These are phyloP conservation scores for Contarinia nasturtii DNA, from an alignment of 1,140 invertebrate genomes.

Conservation along the genomic window DNA sequence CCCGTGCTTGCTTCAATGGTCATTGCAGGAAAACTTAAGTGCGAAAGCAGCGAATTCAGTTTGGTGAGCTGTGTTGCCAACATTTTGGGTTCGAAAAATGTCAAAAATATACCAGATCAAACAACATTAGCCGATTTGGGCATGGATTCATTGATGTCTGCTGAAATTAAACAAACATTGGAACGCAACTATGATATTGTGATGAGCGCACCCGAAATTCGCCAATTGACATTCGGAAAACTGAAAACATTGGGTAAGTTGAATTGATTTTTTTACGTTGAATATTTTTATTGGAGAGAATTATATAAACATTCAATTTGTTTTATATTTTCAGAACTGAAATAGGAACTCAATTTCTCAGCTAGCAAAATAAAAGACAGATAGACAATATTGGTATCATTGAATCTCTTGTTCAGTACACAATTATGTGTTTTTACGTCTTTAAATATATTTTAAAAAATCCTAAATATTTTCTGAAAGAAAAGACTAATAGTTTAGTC, in stretches of 20 bases:
- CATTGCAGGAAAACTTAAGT: constrained; percentile 50
- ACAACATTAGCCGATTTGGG: constrained; percentile 65
- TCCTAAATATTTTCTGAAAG: no score
- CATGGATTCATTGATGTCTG: constrained; percentile 81
- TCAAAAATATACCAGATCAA: constrained; percentile 43
- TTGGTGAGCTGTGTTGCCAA: constrained; percentile 43
- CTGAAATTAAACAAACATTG: constrained; percentile 71
- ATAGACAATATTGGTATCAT: no score
- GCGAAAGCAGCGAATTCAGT: constrained; percentile 30
- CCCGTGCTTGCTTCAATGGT: constrained; percentile 69
- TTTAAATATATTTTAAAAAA: no score
- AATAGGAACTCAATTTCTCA: no score
- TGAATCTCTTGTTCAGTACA: no score
- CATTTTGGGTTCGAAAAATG: constrained; percentile 34
- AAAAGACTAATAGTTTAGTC: no score
- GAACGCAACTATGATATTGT: constrained; percentile 65
- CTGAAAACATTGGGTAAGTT: constrained; percentile 41
- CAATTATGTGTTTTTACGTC: no score
- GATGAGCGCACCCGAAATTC: constrained; percentile 58
- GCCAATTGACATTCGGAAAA: constrained; percentile 35
- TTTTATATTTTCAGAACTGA: no score
- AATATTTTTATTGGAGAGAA: no score
- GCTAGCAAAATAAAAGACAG: no score
- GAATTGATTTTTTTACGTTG: no score
- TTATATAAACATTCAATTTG: no score